These are phyloP conservation scores for Ceratina calcarata DNA, from an alignment of 1,140 invertebrate genomes.

Conservation along the genomic window DNA sequence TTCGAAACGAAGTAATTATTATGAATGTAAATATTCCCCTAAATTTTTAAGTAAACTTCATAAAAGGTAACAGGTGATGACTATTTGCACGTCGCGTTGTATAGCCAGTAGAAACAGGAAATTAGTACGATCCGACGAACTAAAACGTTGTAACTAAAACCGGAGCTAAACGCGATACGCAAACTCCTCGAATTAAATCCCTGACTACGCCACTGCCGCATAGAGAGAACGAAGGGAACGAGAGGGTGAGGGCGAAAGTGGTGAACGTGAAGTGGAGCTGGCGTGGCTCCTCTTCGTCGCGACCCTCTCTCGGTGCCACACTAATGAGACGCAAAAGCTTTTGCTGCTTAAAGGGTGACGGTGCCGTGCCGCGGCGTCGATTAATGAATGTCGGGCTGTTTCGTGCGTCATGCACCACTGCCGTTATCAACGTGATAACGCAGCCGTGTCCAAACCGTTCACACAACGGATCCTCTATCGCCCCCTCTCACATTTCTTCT, in stretches of 20 bases:
- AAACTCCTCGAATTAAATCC: constrained; percentile 26
- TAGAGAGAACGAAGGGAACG: background rate
- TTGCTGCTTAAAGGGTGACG: constrained; percentile 58
- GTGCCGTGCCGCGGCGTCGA: constrained; percentile 50
- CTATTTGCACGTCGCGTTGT: no score
- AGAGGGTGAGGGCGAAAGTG: constrained; percentile 1
- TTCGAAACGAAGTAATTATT: no score
- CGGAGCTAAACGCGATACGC: background rate
- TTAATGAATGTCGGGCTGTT: constrained; percentile 60
- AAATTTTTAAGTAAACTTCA: no score
- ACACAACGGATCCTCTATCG: background rate
- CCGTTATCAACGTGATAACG: constrained; percentile 55
- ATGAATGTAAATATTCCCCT: background rate
- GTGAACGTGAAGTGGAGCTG: constrained; percentile 42
- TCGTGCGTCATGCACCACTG: constrained; percentile 4
- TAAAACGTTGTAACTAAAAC: background rate
- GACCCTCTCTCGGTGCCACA: constrained; percentile 52
- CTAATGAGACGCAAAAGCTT: constrained; percentile 64
- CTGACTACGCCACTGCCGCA: constrained; percentile 30
- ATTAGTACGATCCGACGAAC: background rate
- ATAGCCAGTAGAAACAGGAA: background rate
- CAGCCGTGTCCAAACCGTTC: background rate
- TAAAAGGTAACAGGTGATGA: no score
- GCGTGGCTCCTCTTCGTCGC: constrained; percentile 23
- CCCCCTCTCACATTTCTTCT: constrained; percentile 11